Base-by-base conservation (phyloP, 1,140 invertebrate genomes). In the Aphaenogaster floridana region DNA sequence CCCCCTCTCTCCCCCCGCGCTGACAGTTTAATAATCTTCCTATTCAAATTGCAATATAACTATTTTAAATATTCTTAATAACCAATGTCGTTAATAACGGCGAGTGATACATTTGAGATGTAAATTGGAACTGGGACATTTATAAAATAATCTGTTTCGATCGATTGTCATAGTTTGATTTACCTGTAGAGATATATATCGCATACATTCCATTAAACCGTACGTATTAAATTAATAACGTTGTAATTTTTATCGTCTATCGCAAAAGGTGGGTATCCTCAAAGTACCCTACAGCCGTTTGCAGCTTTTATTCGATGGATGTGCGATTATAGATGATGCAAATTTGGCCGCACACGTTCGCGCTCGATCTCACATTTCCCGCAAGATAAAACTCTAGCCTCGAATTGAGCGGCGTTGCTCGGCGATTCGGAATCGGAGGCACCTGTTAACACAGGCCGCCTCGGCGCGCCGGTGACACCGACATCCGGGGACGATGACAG, bases 401-500 rank as follows among this genome's bases (percentile, higher is more conserved):
- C 21, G 28, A 54, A 78, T 83, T 39, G 34, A 83, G 57, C 77
- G 72, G 63, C 69, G 42, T 69, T 64, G 45, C 61, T 78, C 64
- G 72, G 42, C 88, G 77, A 79, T 90, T 86, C 64, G 57, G 74
- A 91, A 90, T 88, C 63, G 79, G 68, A 91, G 88, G 86, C 89
- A 91, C 89, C 89, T 91, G 89, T 91, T 90, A 90, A 90, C 85
- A 87, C 57, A 90, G n/a, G 86, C 68, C 72, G 48, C 50, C 28
- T 72, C 50, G 69, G 80, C 42, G 69, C 80, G 54, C 80, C 54
- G 39, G 68, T 77, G 69, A 84, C 78, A 87, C 50, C 86, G 88
- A 87, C 89, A 87, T 89, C 78, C 84, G 85, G 77, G 59, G 59
- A 79, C 61, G 71, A 74, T 89, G 89, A 74, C 89, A 90, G 89